Evolutionary conservation across 2,888 invertebrate genomes (phyloP).

Genomic region (Lobophora halterata): DNA sequence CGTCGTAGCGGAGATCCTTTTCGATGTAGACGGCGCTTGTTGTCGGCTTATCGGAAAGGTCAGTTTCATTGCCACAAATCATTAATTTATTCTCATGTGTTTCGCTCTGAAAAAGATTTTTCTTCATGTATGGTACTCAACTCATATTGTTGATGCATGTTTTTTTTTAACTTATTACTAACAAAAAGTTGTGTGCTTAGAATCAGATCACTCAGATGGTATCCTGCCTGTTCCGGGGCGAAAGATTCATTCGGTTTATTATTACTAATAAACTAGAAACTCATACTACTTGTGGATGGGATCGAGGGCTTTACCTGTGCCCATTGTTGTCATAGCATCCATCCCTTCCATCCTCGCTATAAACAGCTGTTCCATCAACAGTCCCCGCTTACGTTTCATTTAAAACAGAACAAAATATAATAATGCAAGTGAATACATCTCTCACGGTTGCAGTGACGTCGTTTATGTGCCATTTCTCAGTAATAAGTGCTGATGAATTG

Average conservation of each 20-base stretch:
- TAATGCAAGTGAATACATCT: slow-evolving; percentile 37
- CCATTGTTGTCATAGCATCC: slow-evolving; percentile 26
- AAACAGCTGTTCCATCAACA: slow-evolving; percentile 37
- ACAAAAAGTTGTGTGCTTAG: not conserved
- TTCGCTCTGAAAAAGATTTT: not conserved
- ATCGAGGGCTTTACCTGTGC: slow-evolving; percentile 55
- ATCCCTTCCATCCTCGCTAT: slow-evolving; percentile 19
- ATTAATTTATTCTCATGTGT: too few species aligned
- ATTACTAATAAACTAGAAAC: slow-evolving; percentile 9
- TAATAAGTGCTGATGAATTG: slow-evolving; percentile 31
- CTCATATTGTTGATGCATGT: not conserved
- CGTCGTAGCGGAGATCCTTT: slow-evolving; percentile 69
- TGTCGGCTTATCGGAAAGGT: slow-evolving; percentile 69
- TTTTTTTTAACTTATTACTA: not conserved
- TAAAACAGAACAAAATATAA: slow-evolving; percentile 31
- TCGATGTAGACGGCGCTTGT: slow-evolving; percentile 71
- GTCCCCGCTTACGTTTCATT: slow-evolving; percentile 26
- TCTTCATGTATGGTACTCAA: not conserved
- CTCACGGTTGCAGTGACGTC: slow-evolving; percentile 24
- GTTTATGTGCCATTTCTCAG: slow-evolving; percentile 23
- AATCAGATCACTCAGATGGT: too few species aligned
- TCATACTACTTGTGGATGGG: not conserved
- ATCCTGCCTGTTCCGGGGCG: not conserved
- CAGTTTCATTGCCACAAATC: slow-evolving; percentile 42
- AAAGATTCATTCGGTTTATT: slow-evolving; percentile 2